A percentile compares a stretch with the other conserved stretches of the same genome.
Conservation (phyloP, 2,888 invertebrate species). For the Pomacea canaliculata region DNA sequence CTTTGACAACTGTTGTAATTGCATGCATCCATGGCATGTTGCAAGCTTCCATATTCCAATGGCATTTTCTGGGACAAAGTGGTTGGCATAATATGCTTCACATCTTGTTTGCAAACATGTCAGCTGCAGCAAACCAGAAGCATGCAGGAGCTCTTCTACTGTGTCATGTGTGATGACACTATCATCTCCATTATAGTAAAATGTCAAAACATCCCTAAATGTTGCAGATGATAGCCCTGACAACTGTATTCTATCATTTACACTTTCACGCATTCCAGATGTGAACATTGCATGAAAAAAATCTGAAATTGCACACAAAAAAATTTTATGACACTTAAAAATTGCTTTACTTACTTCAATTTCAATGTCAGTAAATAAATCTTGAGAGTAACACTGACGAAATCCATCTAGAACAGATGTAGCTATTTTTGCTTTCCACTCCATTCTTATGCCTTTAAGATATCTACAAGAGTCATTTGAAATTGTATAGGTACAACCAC, state of each 20-base stretch:
- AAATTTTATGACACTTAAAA: constrained; percentile 46
- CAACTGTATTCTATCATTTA: constrained; percentile 38
- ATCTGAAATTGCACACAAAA: constrained; percentile 47
- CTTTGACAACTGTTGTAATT: constrained; percentile 78
- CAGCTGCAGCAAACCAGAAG: constrained; percentile 88
- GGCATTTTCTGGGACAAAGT: constrained; percentile 82
- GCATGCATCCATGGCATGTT: constrained; percentile 79
- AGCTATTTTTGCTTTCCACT: constrained; percentile 27
- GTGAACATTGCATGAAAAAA: constrained; percentile 45
- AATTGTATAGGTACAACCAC: too few species aligned
- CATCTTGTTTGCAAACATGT: constrained; percentile 84
- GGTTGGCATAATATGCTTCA: constrained; percentile 79
- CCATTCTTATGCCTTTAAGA: constrained; percentile 1
- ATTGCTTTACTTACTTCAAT: constrained; percentile 40
- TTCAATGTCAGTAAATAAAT: constrained; percentile 45
- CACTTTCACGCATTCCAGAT: constrained; percentile 43
- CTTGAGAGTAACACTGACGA: constrained; percentile 12
- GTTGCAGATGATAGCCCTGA: constrained; percentile 35
- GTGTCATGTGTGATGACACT: constrained; percentile 72
- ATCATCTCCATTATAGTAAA: constrained; percentile 39
- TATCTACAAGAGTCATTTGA: too few species aligned
- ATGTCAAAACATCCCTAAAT: constrained; percentile 37
- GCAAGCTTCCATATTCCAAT: constrained; percentile 87
- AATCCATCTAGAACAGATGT: constrained; percentile 25
- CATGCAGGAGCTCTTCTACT: constrained; percentile 78